These are phyloP conservation scores for Cynopterus brachyotis DNA, from an alignment of 2,113 vertebrate species.

Conservation along the genomic window DNA sequence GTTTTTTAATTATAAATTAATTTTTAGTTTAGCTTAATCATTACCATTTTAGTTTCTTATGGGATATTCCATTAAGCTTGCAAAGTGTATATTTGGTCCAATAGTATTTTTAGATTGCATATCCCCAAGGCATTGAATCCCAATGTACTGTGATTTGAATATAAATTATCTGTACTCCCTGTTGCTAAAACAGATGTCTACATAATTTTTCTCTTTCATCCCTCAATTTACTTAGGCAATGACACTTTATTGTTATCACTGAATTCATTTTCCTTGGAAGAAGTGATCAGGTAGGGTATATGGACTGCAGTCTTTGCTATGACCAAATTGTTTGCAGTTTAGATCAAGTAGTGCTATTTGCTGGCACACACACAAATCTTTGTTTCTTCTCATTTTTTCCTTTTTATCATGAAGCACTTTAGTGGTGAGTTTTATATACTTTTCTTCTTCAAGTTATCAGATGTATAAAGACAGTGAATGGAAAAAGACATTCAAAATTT, in stretches of 20 bases:
- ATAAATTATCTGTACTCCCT: not conserved
- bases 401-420: not conserved
- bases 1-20: conserved; percentile 66
- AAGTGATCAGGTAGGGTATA: not conserved
- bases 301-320: not conserved
- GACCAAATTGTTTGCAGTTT: not conserved
- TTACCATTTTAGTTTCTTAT: conserved; percentile 51
- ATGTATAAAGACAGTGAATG: not conserved
- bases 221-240: not conserved
- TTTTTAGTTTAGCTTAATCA: conserved; percentile 52
- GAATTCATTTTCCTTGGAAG: not conserved
- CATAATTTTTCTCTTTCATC: not conserved
- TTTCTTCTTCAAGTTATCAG: not conserved
- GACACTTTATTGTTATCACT: not conserved
- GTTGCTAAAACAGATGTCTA: conserved; percentile 52
- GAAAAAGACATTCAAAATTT: not conserved
- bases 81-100: not conserved
- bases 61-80: conserved; percentile 16
- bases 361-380: not conserved
- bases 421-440: not conserved
- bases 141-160: conserved; percentile 31
- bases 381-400: not conserved
- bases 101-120: conserved; percentile 22
- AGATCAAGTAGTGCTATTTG: not conserved
- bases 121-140: conserved; percentile 40